Conservation (phyloP, 2,797 vertebrate species). For the Scolopax rusticola region DNA sequence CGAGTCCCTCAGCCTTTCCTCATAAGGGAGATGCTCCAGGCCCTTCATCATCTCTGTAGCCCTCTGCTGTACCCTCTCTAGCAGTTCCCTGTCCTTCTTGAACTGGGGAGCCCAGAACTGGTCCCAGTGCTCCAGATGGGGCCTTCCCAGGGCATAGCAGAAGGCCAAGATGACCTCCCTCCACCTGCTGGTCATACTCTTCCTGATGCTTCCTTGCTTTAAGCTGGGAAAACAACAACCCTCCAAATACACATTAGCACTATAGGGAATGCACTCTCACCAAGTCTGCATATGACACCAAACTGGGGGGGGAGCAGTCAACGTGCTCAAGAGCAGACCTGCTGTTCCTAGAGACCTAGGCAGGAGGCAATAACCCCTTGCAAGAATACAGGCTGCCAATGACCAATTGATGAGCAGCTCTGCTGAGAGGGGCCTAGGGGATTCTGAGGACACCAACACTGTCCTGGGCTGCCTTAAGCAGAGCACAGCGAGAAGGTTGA, state of each 20-base stretch:
- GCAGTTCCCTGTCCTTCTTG: too few species aligned
- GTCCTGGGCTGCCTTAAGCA: accelerated
- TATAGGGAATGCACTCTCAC: accelerated
- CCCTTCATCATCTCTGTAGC: too few species aligned
- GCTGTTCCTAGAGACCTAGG: background rate
- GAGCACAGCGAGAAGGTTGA: background rate
- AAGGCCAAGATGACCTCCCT: too few species aligned
- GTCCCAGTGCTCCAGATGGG: too few species aligned
- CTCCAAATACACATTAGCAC: background rate
- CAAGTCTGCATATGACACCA: background rate
- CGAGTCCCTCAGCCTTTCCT: too few species aligned
- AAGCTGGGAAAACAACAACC: background rate
- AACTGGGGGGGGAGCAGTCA: too few species aligned
- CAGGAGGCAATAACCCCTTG: background rate
- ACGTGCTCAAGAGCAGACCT: background rate
- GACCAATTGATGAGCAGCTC: background rate
- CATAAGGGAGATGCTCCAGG: too few species aligned
- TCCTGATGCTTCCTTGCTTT: too few species aligned
- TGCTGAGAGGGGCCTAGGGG: background rate
- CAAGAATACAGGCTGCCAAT: background rate
- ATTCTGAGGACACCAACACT: background rate
- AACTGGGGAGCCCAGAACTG: too few species aligned
- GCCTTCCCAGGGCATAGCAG: too few species aligned
- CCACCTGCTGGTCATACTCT: too few species aligned
- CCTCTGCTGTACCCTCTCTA: too few species aligned